Evolutionary conservation across 35 echinoderm and acorn worm species (phyloP), one percentile per base, ranked within the genome.

Genomic region (Nesometra sesokonis): DNA sequence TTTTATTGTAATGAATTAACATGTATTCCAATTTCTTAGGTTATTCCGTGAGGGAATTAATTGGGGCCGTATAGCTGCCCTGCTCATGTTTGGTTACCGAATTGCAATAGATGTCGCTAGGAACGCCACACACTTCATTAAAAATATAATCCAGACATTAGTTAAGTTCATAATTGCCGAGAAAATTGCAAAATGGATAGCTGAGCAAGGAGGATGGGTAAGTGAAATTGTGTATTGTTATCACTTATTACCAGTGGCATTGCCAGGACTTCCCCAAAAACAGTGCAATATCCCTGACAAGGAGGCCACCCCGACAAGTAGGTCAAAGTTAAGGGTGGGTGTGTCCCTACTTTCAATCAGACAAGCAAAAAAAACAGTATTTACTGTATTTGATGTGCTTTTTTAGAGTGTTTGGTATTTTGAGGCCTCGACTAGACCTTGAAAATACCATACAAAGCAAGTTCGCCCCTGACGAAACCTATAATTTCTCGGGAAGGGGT

Each of bases 131-230:
- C 87, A 93, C 35, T 99, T 94, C 76, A 32, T 94, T 23, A 89
- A 90, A 46, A 99, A 84, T 32, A 92, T 94, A 3, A 84, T 94
- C 35, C 27, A 78, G 23, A 81, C 82, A 35, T 38, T 99, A 36
- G 96, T 99, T 1, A 84, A 87, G 84, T 99, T 99, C 76, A 99
- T 99, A 30, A 90, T 92, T 77, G 67, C 32, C 17, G 96, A 99
- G 76, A 94, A 82, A 36, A 99, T 99, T 7, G 78, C 96, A 0
- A 33, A 85, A 17, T 99, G 96, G 96, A 99, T 99, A 19, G 93
- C 92, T 29, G 37, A 91, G 32, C 92, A 99, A 80, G 96, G 96
- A 38, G 96, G 96, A 8, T 99, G 96, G 96, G 96, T 99, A 94
- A 90, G 96, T 67, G 29, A 21, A 8, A 52, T 29, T 1, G 0